Percentiles rank a stretch among this genome's conserved stretches.
Conservation (phyloP, 1,140 invertebrate genomes). For the Spodoptera litura region DNA sequence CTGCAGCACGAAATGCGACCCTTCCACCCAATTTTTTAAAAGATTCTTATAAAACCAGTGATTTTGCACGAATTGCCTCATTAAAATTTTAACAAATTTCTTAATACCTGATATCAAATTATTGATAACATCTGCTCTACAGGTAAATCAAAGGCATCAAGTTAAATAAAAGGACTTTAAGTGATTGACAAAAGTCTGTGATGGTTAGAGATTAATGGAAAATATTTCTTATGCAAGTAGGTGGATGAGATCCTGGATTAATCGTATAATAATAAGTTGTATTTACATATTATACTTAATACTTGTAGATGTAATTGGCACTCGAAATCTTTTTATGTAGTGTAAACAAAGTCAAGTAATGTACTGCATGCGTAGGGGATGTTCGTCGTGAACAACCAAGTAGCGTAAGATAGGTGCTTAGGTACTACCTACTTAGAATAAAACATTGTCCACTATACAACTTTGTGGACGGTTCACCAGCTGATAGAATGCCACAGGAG, state of each 20-base stretch:
- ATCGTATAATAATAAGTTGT: slow-evolving; percentile 4
- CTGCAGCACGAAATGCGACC: slow-evolving; percentile 6
- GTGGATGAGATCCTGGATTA: slow-evolving; percentile 20
- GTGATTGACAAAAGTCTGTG: slow-evolving; percentile 42
- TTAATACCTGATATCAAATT: slow-evolving; percentile 6
- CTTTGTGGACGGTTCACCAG: background rate
- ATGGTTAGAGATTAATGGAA: slow-evolving; percentile 32
- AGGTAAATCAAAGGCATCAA: slow-evolving; percentile 23
- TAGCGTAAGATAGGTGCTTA: slow-evolving; percentile 23
- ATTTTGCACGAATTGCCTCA: slow-evolving; percentile 3
- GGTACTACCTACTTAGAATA: background rate
- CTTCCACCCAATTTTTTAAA: background rate
- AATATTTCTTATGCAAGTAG: slow-evolving; percentile 28
- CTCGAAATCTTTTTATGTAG: slow-evolving; percentile 17
- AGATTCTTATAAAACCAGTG: background rate
- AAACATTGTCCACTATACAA: background rate
- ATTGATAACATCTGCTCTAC: slow-evolving; percentile 30
- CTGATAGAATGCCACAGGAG: slow-evolving; percentile 10
- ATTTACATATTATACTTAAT: slow-evolving; percentile 7
- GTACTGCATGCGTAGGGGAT: slow-evolving; percentile 16
- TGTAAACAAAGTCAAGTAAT: slow-evolving; percentile 19
- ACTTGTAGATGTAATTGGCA: slow-evolving; percentile 28
- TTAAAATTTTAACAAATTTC: background rate
- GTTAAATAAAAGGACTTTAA: slow-evolving; percentile 32
- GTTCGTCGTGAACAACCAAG: slow-evolving; percentile 24